Conservation (phyloP, 2,113 vertebrate genomes). For the Pteronura brasiliensis region DNA sequence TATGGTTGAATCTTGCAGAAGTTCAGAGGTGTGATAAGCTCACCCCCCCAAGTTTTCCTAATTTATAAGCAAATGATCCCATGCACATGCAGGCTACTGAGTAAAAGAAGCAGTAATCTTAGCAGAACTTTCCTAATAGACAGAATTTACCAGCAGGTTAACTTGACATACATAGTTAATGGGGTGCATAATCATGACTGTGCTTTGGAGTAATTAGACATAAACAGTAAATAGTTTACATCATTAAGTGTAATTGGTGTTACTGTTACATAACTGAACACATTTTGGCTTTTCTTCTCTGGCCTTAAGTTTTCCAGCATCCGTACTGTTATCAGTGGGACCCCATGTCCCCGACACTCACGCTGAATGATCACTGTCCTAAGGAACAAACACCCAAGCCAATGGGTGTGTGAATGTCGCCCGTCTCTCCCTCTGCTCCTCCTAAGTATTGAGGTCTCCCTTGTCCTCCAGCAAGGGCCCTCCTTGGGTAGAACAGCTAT, state of each 20-base stretch:
- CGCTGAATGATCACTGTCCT: not conserved
- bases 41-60: not conserved
- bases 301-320: not conserved
- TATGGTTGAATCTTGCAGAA: not conserved
- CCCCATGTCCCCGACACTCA: not conserved
- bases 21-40: not conserved
- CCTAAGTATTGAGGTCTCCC: not conserved
- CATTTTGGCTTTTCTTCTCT: slow-evolving; percentile 45
- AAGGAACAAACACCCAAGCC: not conserved
- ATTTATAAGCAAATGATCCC: not conserved
- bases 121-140: not conserved
- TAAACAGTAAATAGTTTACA: not conserved
- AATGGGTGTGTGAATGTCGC: not conserved
- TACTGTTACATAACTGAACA: slow-evolving; percentile 14
- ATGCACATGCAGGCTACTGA: not conserved
- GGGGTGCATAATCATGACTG: not conserved
- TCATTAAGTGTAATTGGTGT: slow-evolving; percentile 7
- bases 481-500: not conserved
- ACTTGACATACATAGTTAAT: not conserved
- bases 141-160: not conserved
- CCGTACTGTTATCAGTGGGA: not conserved
- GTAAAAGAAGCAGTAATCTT: not conserved
- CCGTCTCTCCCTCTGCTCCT: not conserved
- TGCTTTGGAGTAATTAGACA: slow-evolving; percentile 19
- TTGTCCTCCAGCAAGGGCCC: not conserved